Evolutionary conservation across 2,113 vertebrate genomes (phyloP).

Genomic region (Peromyscus polionotus): DNA sequence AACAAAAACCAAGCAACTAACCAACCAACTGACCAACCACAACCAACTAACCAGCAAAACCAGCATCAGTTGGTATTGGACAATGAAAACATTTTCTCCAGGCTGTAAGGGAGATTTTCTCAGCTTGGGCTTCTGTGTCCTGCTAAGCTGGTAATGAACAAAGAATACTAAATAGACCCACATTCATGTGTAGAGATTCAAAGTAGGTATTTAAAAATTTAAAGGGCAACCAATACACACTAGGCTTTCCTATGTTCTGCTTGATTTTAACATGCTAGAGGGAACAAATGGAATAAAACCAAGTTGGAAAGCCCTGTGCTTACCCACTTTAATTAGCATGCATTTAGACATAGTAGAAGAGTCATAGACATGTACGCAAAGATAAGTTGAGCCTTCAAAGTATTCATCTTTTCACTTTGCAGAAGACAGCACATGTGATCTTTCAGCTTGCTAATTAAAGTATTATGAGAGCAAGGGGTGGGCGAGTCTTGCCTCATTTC

Average conservation of each 20-base stretch:
- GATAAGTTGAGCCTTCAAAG: neutral
- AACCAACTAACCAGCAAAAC: neutral
- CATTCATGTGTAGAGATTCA: neutral
- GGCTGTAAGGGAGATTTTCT: conserved; percentile 18
- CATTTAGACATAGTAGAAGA: neutral
- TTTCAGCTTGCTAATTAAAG: neutral
- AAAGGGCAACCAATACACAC: neutral
- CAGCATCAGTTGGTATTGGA: neutral
- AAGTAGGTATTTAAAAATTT: neutral
- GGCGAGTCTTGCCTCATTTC: neutral
- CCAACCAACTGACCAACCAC: neutral
- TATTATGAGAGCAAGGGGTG: neutral
- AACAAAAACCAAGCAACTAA: neutral
- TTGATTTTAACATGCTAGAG: neutral
- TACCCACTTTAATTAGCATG: conserved; percentile 27
- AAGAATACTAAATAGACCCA: neutral
- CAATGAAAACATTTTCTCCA: neutral
- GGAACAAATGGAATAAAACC: neutral
- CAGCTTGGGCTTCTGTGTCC: neutral
- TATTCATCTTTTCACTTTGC: neutral
- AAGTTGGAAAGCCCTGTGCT: neutral
- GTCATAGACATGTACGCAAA: neutral
- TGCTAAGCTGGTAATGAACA: neutral
- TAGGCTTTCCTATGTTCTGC: neutral
- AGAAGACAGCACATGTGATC: neutral